phyloP scores from a whole-genome alignment of 2,888 invertebrate species.

The Melanostoma mellinum region DNA sequence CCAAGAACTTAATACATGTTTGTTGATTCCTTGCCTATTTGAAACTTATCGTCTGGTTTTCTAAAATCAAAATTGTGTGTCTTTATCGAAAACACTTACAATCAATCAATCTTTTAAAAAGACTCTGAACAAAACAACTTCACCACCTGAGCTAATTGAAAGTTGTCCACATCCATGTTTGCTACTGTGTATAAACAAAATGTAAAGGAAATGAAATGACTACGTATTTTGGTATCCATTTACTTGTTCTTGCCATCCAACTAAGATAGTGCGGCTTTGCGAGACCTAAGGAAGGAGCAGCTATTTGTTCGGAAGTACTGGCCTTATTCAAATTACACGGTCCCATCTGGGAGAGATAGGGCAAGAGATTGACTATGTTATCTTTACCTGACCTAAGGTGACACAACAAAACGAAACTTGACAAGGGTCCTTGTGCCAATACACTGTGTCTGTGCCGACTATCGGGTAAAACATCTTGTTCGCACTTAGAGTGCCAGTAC shows the following conservation, averaged over 20 bases:
- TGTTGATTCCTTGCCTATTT: too few species aligned
- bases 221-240: neutral
- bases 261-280: conserved; percentile 6
- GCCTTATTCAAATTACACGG: conserved; percentile 54
- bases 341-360: conserved; percentile 35
- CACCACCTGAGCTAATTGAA: conserved; percentile 28
- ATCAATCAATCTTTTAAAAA: neutral
- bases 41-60: too few species aligned
- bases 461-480: conserved; percentile 66
- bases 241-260: neutral
- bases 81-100: too few species aligned
- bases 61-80: too few species aligned
- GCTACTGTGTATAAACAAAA: conserved; percentile 5
- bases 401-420: conserved; percentile 71
- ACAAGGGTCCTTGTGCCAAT: conserved; percentile 64
- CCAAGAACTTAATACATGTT: too few species aligned
- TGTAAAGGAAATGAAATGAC: conserved; percentile 9
- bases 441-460: conserved; percentile 22
- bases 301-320: conserved; percentile 48
- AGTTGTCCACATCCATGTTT: conserved; percentile 13
- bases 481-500: conserved; percentile 62
- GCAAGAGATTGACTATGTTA: conserved; percentile 64
- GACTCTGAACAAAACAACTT: neutral
- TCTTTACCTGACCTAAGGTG: conserved; percentile 71
- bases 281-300: conserved; percentile 11